A percentile compares a stretch with the other conserved stretches of the same genome.
phyloP scores from a whole-genome alignment of 2,797 vertebrate species.

The Phalloptychus januarius region DNA sequence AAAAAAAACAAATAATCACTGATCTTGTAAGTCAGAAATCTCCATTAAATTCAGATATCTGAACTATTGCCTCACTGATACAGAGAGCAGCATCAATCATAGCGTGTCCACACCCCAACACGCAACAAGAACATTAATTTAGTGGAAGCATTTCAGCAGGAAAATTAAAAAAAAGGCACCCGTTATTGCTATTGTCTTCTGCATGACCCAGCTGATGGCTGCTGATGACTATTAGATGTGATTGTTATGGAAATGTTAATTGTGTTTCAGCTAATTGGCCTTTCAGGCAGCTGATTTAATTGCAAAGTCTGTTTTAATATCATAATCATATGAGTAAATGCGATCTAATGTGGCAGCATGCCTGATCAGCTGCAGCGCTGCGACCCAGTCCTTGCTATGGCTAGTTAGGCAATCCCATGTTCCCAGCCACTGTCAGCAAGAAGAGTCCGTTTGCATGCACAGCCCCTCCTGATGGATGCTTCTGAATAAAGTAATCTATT shows the following conservation, averaged over 20 bases:
- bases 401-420: constrained; percentile 39
- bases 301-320: constrained; percentile 2
- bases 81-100: background rate
- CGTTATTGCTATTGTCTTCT: background rate
- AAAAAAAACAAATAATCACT: background rate
- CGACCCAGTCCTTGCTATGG: constrained; percentile 18
- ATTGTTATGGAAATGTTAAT: constrained; percentile 20
- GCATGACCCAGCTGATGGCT: background rate
- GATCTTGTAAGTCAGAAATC: background rate
- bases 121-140: background rate
- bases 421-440: constrained; percentile 20
- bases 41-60: background rate
- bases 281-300: constrained; percentile 21
- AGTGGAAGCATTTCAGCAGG: background rate
- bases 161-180: background rate
- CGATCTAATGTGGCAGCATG: constrained; percentile 10
- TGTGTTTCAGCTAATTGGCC: constrained; percentile 15
- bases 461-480: constrained; percentile 33
- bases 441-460: constrained; percentile 16
- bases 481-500: constrained; percentile 53
- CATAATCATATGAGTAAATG: constrained; percentile 14
- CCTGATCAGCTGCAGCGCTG: constrained; percentile 21
- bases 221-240: constrained; percentile 4
- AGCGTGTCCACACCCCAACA: background rate
- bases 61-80: background rate